Evolutionary conservation across 1,140 invertebrate species (phyloP).

Genomic region (Diachasmimorpha longicaudata): DNA sequence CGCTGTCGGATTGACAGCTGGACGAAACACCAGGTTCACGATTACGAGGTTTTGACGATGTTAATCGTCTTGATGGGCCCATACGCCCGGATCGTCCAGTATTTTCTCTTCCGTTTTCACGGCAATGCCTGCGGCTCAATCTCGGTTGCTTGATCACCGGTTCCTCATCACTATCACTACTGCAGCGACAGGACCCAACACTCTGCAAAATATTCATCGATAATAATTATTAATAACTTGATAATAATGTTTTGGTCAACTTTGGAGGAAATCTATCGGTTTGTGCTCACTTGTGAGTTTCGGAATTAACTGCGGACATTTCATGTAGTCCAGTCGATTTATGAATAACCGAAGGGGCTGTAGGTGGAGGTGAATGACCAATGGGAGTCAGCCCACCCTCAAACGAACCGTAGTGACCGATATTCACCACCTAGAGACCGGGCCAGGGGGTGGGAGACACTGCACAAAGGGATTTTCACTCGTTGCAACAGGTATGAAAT

Average conservation of each 20-base stretch:
- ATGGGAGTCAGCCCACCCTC: not conserved
- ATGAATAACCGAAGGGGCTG: not conserved
- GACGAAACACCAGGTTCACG: constrained; percentile 36
- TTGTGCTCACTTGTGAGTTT: not conserved
- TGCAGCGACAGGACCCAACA: constrained; percentile 39
- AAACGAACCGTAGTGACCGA: not conserved
- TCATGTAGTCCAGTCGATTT: not conserved
- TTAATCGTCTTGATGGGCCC: constrained; percentile 37
- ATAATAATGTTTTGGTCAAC: not conserved
- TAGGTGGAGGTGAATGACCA: not conserved
- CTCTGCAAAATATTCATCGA: constrained; percentile 47
- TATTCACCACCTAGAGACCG: not conserved
- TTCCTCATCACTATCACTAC: constrained; percentile 71
- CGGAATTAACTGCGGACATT: not conserved
- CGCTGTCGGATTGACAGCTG: constrained; percentile 53
- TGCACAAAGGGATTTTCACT: not conserved
- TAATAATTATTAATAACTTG: constrained; percentile 13
- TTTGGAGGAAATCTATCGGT: not conserved
- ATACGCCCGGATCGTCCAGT: constrained; percentile 28
- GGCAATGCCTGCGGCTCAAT: constrained; percentile 57
- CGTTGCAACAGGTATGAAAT: not conserved
- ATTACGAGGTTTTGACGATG: constrained; percentile 28
- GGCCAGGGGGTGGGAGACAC: not conserved
- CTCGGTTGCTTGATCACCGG: constrained; percentile 73
- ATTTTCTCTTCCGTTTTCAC: constrained; percentile 45